Conservation (phyloP, 2,797 vertebrate genomes). For the Esox lucius region DNA sequence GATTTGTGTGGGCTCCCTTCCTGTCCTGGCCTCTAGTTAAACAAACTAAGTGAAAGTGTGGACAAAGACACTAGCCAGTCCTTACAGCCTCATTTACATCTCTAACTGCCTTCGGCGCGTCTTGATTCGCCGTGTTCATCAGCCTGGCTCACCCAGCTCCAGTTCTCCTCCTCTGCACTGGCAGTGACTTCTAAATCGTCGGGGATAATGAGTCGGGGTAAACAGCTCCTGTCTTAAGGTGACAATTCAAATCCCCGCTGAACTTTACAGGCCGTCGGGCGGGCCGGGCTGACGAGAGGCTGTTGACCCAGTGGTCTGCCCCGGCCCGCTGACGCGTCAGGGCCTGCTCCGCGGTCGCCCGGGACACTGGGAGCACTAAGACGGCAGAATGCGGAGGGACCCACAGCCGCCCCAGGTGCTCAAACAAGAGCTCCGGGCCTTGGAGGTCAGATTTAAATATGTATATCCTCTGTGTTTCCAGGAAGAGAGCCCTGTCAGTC, state of each 20-base stretch:
- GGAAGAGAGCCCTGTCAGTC: constrained; percentile 20
- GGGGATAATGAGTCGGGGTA: constrained; percentile 43
- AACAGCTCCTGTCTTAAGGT: constrained; percentile 32
- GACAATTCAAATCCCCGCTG: constrained; percentile 11
- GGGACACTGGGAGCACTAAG: constrained; percentile 47
- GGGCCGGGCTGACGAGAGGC: constrained; percentile 50
- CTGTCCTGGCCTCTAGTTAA: constrained; percentile 81
- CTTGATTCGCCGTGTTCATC: constrained; percentile 39
- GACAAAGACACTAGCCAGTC: constrained; percentile 69
- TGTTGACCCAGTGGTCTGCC: constrained; percentile 59
- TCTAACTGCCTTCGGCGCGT: constrained; percentile 66
- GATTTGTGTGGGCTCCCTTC: constrained; percentile 78
- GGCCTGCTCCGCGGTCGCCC: constrained; percentile 51
- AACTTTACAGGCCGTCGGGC: constrained; percentile 31
- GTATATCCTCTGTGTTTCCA: constrained; percentile 28
- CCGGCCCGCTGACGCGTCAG: constrained; percentile 41
- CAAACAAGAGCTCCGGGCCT: constrained; percentile 51
- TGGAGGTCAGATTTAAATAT: constrained; percentile 26
- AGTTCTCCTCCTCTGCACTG: not conserved
- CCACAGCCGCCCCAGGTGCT: constrained; percentile 54
- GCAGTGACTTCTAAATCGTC: constrained; percentile 47
- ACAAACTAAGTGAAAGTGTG: constrained; percentile 72
- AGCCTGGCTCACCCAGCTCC: constrained; percentile 24
- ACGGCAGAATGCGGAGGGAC: constrained; percentile 45
- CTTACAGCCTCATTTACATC: constrained; percentile 83